phyloP scores from a whole-genome alignment of 2,888 invertebrate species.

The Mellilla xanthometata region DNA sequence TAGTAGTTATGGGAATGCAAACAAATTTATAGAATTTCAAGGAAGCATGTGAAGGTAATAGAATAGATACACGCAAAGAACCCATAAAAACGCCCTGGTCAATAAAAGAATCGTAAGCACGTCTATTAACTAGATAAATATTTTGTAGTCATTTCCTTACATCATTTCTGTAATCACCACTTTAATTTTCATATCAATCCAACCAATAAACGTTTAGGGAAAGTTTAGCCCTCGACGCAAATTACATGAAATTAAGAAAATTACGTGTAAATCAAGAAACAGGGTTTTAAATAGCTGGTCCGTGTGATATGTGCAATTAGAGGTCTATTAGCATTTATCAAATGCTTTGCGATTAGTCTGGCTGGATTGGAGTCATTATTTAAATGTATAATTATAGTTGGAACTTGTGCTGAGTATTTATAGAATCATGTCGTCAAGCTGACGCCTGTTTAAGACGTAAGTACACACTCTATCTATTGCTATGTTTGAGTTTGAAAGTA shows the following conservation, averaged over 20 bases:
- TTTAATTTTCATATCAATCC: slow-evolving; percentile 15
- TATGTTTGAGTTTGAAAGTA: no score
- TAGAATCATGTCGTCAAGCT: slow-evolving; percentile 10
- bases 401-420: not conserved
- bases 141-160: no score
- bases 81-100: no score
- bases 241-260: slow-evolving; percentile 18
- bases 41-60: no score
- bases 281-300: slow-evolving; percentile 24
- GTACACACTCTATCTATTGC: no score
- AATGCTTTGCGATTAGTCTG: slow-evolving; percentile 21
- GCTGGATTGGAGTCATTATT: slow-evolving; percentile 21
- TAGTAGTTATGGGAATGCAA: no score
- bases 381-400: slow-evolving; percentile 15
- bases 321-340: slow-evolving; percentile 25
- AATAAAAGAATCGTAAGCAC: no score
- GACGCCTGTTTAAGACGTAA: slow-evolving; percentile 20
- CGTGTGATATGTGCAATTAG: slow-evolving; percentile 31
- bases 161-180: slow-evolving; percentile 1
- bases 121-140: no score
- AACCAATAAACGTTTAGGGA: slow-evolving; percentile 7
- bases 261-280: slow-evolving; percentile 23
- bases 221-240: slow-evolving; percentile 23
- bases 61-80: no score
- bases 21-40: no score